Evolutionary conservation across 1,140 invertebrate species (phyloP).

Genomic region (Caerostris extrusa): DNA sequence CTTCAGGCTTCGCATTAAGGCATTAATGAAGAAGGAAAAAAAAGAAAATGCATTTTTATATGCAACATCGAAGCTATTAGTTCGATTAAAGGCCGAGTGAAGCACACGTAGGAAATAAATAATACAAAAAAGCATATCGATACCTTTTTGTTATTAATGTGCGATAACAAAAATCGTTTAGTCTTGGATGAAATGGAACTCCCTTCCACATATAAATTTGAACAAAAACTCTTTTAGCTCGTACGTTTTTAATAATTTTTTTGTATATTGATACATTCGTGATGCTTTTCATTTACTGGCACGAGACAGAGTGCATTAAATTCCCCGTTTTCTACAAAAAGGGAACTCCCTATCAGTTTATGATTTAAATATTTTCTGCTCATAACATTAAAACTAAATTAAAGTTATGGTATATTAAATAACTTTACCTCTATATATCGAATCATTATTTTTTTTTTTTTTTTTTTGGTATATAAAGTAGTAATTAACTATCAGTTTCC

Average conservation of each 20-base stretch:
- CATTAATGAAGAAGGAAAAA: slow-evolving; percentile 60
- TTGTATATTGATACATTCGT: slow-evolving; percentile 59
- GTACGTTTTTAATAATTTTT: slow-evolving; percentile 37
- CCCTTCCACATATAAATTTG: slow-evolving; percentile 59
- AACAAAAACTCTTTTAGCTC: slow-evolving; percentile 57
- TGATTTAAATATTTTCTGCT: background rate
- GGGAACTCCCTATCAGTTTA: background rate
- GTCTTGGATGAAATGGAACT: slow-evolving; percentile 44
- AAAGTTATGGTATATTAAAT: no score
- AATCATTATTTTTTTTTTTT: no score
- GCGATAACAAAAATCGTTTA: slow-evolving; percentile 55
- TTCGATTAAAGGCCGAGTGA: slow-evolving; percentile 64
- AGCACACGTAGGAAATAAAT: slow-evolving; percentile 61
- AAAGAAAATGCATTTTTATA: slow-evolving; percentile 55
- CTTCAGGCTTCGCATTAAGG: slow-evolving; percentile 62
- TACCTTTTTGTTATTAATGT: slow-evolving; percentile 69
- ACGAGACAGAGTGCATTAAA: slow-evolving; percentile 56
- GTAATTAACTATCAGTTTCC: no score
- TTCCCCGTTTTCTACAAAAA: background rate
- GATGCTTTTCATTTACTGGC: slow-evolving; percentile 57
- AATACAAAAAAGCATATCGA: slow-evolving; percentile 69
- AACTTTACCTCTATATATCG: no score
- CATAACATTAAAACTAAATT: no score
- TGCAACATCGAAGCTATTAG: slow-evolving; percentile 68
- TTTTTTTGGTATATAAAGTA: no score